Percentiles rank a stretch among this genome's conserved stretches.
Conservation (phyloP, 2,888 invertebrate genomes). For the Bombylius major region DNA sequence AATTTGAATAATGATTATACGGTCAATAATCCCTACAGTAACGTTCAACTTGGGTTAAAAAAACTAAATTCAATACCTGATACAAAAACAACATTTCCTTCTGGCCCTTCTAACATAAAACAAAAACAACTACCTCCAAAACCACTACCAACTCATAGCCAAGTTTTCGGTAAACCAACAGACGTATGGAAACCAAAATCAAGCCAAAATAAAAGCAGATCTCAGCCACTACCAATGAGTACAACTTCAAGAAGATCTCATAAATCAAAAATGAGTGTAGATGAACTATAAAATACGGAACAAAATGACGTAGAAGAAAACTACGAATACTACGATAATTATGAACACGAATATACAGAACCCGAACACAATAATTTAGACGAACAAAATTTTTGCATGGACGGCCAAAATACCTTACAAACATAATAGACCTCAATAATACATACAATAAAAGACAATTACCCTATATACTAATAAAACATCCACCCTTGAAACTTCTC, state of each 20-base stretch:
- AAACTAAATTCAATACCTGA: too few relatives aligned
- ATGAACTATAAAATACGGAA: conserved; percentile 5
- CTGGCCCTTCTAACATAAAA: too few relatives aligned
- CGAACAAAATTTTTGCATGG: background rate
- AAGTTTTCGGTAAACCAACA: too few relatives aligned
- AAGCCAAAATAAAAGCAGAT: too few relatives aligned
- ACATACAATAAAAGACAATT: background rate
- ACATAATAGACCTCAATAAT: background rate
- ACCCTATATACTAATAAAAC: background rate
- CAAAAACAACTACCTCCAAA: background rate
- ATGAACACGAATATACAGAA: background rate
- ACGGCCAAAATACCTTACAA: background rate
- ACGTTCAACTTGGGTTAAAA: too few relatives aligned
- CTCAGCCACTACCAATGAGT: too few relatives aligned
- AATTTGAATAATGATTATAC: too few relatives aligned
- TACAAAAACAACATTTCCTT: too few relatives aligned
- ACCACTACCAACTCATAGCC: too few relatives aligned
- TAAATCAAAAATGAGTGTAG: background rate
- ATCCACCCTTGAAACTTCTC: conserved; percentile 1
- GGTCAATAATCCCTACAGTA: too few relatives aligned
- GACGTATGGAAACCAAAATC: too few relatives aligned
- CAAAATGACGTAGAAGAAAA: background rate
- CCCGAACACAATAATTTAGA: background rate
- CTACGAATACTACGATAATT: background rate
- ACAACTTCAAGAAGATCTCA: too few relatives aligned